Evolutionary conservation across 2,113 vertebrate species (phyloP).

Genomic region (Tetrao urogallus): DNA sequence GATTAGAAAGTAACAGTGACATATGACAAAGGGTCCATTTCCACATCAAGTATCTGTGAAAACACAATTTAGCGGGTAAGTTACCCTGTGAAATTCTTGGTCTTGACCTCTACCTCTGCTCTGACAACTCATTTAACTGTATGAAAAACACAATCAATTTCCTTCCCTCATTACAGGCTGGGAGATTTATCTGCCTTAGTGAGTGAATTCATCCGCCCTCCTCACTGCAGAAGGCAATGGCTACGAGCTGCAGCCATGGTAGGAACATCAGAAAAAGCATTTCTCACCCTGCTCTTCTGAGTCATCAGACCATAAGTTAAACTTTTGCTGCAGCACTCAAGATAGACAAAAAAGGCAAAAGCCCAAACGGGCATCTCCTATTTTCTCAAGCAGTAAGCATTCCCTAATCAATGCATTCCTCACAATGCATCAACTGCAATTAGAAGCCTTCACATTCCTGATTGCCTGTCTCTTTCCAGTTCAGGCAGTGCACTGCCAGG

Average conservation of each 20-base stretch:
- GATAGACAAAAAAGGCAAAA: not conserved
- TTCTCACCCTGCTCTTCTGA: not conserved
- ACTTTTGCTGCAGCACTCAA: not conserved
- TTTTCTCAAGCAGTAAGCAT: not conserved
- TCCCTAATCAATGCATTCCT: not conserved
- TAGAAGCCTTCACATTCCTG: not conserved
- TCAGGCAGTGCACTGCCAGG: fast-evolving
- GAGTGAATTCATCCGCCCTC: not conserved
- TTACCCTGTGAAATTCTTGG: not conserved
- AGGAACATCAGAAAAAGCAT: not conserved
- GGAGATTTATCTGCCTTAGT: not conserved
- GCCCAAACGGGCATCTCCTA: not conserved
- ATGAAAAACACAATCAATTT: conserved; percentile 47
- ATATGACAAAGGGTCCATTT: not conserved
- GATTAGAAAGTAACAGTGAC: not conserved
- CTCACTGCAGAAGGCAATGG: not conserved
- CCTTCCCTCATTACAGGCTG: conserved; percentile 10
- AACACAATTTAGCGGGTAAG: not conserved
- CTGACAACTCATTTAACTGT: not conserved
- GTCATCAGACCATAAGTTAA: not conserved
- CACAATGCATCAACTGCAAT: not conserved
- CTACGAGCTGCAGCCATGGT: not conserved
- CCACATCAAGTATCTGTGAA: not conserved
- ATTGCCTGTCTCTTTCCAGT: not conserved
- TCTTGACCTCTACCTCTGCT: conserved; percentile 23